Conservation (phyloP, 2,888 invertebrate species). For the Eueremaeus valkanovi region DNA sequence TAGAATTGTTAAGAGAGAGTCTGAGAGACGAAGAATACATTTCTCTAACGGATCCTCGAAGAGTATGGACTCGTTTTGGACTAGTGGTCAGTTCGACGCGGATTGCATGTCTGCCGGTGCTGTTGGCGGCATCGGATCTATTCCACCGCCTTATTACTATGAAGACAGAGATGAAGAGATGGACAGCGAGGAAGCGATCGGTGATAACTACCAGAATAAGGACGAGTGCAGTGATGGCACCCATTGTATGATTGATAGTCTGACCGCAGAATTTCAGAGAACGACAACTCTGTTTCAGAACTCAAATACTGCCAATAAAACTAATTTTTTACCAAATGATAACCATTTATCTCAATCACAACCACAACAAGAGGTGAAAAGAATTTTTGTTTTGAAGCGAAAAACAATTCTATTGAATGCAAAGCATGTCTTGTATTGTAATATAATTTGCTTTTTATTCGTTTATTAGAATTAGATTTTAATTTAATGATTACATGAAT, state of each 20-base stretch:
- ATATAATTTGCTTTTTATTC: background rate
- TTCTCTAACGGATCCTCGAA: background rate
- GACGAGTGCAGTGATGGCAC: slow-evolving; percentile 17
- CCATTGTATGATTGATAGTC: slow-evolving; percentile 17
- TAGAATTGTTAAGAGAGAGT: slow-evolving; percentile 84
- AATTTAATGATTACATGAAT: background rate
- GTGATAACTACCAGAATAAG: too few relatives aligned
- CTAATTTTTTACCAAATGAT: background rate
- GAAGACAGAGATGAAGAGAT: slow-evolving; percentile 4
- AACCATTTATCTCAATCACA: slow-evolving; percentile 1
- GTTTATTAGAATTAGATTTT: background rate
- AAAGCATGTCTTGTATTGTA: slow-evolving; percentile 9
- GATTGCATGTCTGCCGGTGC: background rate
- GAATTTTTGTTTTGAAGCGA: background rate
- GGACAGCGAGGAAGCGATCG: background rate
- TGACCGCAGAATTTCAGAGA: slow-evolving; percentile 22
- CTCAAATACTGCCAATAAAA: background rate
- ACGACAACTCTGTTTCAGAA: background rate
- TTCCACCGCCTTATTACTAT: slow-evolving; percentile 31
- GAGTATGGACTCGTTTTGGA: slow-evolving; percentile 20
- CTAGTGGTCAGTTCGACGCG: background rate
- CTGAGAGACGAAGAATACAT: slow-evolving; percentile 65
- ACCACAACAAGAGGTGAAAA: slow-evolving; percentile 32
- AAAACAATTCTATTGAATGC: background rate
- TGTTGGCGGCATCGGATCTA: slow-evolving; percentile 28